A percentile compares a stretch with the other conserved stretches of the same genome.
Evolutionary conservation across 2,888 invertebrate genomes (phyloP).

Genomic region (Catocala fraxini): DNA sequence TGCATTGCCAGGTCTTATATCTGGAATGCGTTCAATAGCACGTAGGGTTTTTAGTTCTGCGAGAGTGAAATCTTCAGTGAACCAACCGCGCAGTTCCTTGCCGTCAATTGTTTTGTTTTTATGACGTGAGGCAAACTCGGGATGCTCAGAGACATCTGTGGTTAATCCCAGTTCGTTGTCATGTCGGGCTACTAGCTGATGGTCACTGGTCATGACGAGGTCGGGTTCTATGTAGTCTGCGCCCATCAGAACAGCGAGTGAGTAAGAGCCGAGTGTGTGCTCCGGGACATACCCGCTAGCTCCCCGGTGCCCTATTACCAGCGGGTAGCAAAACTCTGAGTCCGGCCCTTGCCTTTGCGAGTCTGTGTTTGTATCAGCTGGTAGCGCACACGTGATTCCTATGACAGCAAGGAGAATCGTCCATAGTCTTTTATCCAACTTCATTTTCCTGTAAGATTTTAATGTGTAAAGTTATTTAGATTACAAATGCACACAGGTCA

Average conservation of each 20-base stretch:
- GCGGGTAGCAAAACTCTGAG: conserved; percentile 61
- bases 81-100: conserved; percentile 69
- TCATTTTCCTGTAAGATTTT: conserved; percentile 38
- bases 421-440: conserved; percentile 11
- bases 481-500: too few relatives aligned
- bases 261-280: conserved; percentile 79
- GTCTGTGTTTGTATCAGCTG: conserved; percentile 6
- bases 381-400: conserved; percentile 4
- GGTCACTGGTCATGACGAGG: conserved; percentile 78
- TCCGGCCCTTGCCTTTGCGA: conserved; percentile 38
- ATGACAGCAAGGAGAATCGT: conserved; percentile 14
- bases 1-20: conserved; percentile 74
- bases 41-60: conserved; percentile 76
- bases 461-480: too few relatives aligned
- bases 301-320: conserved; percentile 76
- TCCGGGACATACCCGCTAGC: conserved; percentile 82
- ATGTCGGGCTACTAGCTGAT: conserved; percentile 73
- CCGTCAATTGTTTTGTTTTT: conserved; percentile 71
- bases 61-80: conserved; percentile 80
- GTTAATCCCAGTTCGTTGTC: conserved; percentile 76
- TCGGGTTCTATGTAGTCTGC: conserved; percentile 82
- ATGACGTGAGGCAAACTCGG: conserved; percentile 69
- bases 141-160: conserved; percentile 68
- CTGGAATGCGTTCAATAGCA: conserved; percentile 70
- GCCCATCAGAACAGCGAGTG: conserved; percentile 77